Base-by-base conservation (phyloP, 2,113 vertebrate species). In the Scopus umbretta region DNA sequence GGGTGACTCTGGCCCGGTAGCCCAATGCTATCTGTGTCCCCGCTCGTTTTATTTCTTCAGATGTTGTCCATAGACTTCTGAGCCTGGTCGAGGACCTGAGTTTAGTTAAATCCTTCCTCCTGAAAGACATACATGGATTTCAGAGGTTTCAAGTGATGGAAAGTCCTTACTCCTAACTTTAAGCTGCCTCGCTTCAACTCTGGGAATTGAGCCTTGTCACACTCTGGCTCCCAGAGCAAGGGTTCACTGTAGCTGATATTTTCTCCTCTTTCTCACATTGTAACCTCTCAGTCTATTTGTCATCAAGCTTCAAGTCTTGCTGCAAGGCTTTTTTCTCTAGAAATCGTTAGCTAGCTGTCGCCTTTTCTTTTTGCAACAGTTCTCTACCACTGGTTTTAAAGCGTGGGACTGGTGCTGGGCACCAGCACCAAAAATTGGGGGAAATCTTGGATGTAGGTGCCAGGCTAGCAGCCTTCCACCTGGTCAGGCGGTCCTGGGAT, bases 401-500 rank as follows among this genome's bases (percentile, higher is more conserved):
- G 10, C 0, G 0, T 61, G 78, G 26, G 26, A 61, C 32, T 0
- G 1, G 68, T 74, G 32, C 36, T 53, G 38, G 34, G 38, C 5
- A 1, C 74, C 4, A 10, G 56, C 52, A 67, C 40, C 47, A 49
- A 76, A 38, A 67, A 11, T 0, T 3, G 13, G 23, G 34, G 49
- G 16, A 63, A 80, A 40, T 50, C 53, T 8, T 19, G 63, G 43
- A 26, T 36, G 23, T 13, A 43, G 40, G 26, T 3, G 3, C 52
- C 1, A 5, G 55, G 42, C 42, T 10, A 6, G 8, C 8, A 23
- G 23, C 9, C 19, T 79, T 47, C 62, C 20, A 17, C 18, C 9
- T 0, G 1, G 45, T 55, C 36, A 30, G 25, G 27, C 0, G 1
- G 19, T 29, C 13, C 71, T 1, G 8, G 63, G 26, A 16, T 9